Percentiles rank a stretch among this genome's conserved stretches.
These are phyloP conservation scores for Spodoptera littoralis DNA, from an alignment of 2,888 invertebrate genomes.

Conservation along the genomic window DNA sequence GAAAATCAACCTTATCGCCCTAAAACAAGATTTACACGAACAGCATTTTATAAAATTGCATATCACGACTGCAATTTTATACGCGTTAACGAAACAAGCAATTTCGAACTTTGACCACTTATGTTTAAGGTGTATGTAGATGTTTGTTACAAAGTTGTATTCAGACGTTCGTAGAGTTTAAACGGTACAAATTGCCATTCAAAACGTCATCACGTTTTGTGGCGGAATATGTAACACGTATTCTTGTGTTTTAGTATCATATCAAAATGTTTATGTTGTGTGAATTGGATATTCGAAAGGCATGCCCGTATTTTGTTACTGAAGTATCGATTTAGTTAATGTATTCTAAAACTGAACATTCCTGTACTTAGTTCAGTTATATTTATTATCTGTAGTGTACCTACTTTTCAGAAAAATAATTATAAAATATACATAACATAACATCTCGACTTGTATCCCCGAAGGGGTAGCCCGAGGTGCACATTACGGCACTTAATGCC, in stretches of 20 bases:
- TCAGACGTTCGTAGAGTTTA: slow-evolving; percentile 64
- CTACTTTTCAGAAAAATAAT: too few species aligned
- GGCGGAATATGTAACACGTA: slow-evolving; percentile 63
- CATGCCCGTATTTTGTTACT: slow-evolving; percentile 23
- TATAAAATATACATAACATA: too few species aligned
- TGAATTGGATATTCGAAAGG: slow-evolving; percentile 54
- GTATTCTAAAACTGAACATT: too few species aligned
- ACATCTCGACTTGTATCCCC: too few species aligned
- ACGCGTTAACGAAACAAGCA: slow-evolving; percentile 48
- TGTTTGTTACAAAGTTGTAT: slow-evolving; percentile 56
- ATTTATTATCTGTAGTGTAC: too few species aligned
- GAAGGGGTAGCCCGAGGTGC: too few species aligned
- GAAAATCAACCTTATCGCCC: slow-evolving; percentile 53
- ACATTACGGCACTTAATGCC: too few species aligned
- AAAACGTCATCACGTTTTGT: slow-evolving; percentile 74
- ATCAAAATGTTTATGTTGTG: slow-evolving; percentile 66
- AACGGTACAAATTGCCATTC: slow-evolving; percentile 76
- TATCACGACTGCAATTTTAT: slow-evolving; percentile 55
- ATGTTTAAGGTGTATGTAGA: slow-evolving; percentile 51
- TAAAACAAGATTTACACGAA: slow-evolving; percentile 19
- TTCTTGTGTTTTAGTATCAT: slow-evolving; percentile 63
- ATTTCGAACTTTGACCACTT: slow-evolving; percentile 54
- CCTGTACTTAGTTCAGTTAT: too few species aligned
- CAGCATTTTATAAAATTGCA: slow-evolving; percentile 36
- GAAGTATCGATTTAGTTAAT: slow-evolving; percentile 3